A percentile compares a stretch with the other conserved stretches of the same genome.
phyloP scores from a whole-genome alignment of 2,888 invertebrate species.

The Polydrusus cervinus region DNA sequence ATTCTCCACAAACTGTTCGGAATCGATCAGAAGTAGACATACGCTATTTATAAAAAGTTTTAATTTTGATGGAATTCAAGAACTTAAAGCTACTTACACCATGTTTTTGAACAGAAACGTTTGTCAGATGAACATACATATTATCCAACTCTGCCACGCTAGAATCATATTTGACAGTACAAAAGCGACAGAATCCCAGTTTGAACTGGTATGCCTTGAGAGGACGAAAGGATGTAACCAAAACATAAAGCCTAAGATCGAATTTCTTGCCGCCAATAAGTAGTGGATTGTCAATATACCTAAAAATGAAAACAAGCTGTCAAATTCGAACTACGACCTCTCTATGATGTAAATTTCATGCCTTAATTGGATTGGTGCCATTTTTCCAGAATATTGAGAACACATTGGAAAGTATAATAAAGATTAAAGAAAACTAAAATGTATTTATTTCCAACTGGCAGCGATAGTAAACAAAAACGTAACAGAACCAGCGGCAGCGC shows the following conservation, averaged over 20 bases:
- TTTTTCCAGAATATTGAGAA: too few species aligned
- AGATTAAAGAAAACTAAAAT: too few species aligned
- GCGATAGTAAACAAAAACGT: too few species aligned
- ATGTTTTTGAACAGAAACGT: conserved; percentile 98
- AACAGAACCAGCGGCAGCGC: too few species aligned
- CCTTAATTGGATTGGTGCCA: too few species aligned
- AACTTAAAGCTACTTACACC: conserved; percentile 77
- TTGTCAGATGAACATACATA: conserved; percentile 96
- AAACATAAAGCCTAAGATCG: conserved; percentile 92
- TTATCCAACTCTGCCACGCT: conserved; percentile 91
- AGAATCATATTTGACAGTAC: conserved; percentile 95
- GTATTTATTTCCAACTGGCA: too few species aligned
- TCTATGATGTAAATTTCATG: too few species aligned
- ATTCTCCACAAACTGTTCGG: too few species aligned
- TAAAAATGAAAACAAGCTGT: conserved; percentile 58
- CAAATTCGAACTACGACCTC: too few species aligned
- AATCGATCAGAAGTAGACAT: too few species aligned
- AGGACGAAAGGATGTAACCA: conserved; percentile 95
- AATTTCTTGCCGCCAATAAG: conserved; percentile 97
- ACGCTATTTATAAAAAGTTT: too few species aligned
- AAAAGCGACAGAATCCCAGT: conserved; percentile 96
- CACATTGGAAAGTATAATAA: too few species aligned
- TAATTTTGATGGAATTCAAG: not conserved
- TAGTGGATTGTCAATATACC: conserved; percentile 95
- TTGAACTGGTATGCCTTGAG: conserved; percentile 94